Conservation (phyloP, 2,888 invertebrate genomes). For the Drosophila mimetica region DNA sequence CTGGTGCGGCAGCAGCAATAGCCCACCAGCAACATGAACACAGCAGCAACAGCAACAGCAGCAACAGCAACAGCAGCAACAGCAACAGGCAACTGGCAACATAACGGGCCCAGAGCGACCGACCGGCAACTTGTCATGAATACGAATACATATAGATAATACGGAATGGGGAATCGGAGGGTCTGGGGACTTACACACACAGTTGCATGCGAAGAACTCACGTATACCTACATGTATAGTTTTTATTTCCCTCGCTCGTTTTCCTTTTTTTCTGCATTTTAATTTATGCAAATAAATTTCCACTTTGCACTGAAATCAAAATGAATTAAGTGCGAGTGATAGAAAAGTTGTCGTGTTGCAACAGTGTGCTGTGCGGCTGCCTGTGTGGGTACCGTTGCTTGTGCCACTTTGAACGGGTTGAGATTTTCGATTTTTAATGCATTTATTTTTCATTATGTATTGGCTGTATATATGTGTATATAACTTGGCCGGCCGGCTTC, state of each 20-base stretch:
- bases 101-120: conserved; percentile 62
- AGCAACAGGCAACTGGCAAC: conserved; percentile 43
- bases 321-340: conserved; percentile 80
- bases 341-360: conserved; percentile 67
- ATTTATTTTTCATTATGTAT: conserved; percentile 57
- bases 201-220: conserved; percentile 46
- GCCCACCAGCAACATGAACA: background rate
- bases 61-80: conserved; percentile 26
- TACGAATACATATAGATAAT: conserved; percentile 51
- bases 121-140: conserved; percentile 68
- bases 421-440: conserved; percentile 77
- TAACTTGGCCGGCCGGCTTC: conserved; percentile 67
- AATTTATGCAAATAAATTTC: conserved; percentile 82
- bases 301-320: conserved; percentile 81
- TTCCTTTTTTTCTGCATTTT: conserved; percentile 53
- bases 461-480: background rate
- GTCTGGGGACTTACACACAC: conserved; percentile 15
- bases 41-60: conserved; percentile 15
- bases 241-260: conserved; percentile 17
- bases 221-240: conserved; percentile 19
- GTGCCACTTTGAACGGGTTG: conserved; percentile 71
- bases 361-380: conserved; percentile 21
- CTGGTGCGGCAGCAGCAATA: conserved; percentile 12
- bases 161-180: background rate
- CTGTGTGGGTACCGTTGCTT: conserved; percentile 66